These are phyloP conservation scores for Gymnoscelis rufifasciata DNA, from an alignment of 2,888 invertebrate species.

Conservation along the genomic window DNA sequence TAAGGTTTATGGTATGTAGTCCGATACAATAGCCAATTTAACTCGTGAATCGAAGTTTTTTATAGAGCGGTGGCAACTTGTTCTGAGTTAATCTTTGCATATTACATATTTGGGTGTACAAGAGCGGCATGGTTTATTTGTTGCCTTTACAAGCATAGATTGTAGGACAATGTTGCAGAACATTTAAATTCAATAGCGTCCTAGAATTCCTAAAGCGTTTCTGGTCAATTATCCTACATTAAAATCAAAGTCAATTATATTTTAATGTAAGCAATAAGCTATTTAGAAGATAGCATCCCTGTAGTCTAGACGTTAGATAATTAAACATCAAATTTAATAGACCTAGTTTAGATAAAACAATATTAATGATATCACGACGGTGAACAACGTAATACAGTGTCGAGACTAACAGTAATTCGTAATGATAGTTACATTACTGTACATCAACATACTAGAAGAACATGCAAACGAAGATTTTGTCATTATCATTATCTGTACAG, in stretches of 20 bases:
- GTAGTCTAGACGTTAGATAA: constrained; percentile 1
- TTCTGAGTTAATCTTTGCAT: constrained; percentile 16
- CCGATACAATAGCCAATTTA: constrained; percentile 48
- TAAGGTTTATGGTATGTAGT: constrained; percentile 38
- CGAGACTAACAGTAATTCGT: constrained; percentile 23
- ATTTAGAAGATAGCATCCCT: neutral
- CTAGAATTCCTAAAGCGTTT: neutral
- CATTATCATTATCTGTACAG: constrained; percentile 4
- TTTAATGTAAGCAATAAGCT: neutral
- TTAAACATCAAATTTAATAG: constrained; percentile 1
- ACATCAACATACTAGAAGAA: constrained; percentile 16
- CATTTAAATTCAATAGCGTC: constrained; percentile 6
- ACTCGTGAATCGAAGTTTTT: constrained; percentile 35
- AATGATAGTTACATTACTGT: constrained; percentile 26
- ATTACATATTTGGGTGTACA: constrained; percentile 19
- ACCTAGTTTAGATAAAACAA: neutral
- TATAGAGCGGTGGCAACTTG: constrained; percentile 18
- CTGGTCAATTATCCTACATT: neutral
- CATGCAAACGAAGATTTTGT: constrained; percentile 6
- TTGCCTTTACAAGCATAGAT: constrained; percentile 2
- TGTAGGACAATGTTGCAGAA: constrained; percentile 14
- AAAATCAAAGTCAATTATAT: neutral
- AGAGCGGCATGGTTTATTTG: neutral
- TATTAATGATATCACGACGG: constrained; percentile 15
- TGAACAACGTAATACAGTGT: constrained; percentile 24